Percentiles rank a stretch among this genome's conserved stretches.
phyloP scores from a whole-genome alignment of 2,113 vertebrate species.

The Pteronura brasiliensis region DNA sequence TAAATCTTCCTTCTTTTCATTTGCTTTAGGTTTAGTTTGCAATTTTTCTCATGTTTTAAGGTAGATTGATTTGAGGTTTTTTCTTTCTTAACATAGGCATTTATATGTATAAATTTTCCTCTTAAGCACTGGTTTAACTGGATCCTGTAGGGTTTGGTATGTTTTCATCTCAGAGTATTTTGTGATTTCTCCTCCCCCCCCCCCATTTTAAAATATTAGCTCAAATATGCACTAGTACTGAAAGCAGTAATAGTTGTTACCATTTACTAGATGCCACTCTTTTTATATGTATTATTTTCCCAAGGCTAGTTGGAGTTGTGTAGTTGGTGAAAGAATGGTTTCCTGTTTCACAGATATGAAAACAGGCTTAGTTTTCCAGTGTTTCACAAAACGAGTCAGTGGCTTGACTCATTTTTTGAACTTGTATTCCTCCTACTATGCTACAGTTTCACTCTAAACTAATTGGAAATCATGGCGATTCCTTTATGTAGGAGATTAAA shows the following conservation, averaged over 20 bases:
- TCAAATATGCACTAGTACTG: background rate
- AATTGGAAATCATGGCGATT: constrained; percentile 35
- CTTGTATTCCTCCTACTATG: background rate
- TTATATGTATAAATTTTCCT: background rate
- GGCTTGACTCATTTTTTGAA: no score
- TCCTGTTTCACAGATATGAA: background rate
- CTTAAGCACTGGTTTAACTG: background rate
- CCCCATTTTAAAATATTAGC: background rate
- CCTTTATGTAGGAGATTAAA: background rate
- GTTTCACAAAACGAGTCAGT: background rate
- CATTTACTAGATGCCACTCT: background rate
- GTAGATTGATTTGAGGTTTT: background rate
- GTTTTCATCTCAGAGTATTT: no score
- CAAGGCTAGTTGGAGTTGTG: background rate
- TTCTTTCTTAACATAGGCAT: background rate
- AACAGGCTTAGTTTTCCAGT: background rate
- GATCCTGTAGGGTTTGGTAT: background rate
- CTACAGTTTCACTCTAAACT: background rate
- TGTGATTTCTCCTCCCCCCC: background rate
- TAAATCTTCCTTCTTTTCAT: background rate
- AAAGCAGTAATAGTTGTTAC: background rate
- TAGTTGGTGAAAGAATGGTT: background rate
- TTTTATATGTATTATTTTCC: background rate
- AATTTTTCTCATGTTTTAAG: background rate
- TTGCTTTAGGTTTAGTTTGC: background rate